These are phyloP conservation scores for Danionella cerebrum DNA, from an alignment of 2,113 vertebrate species.

Conservation along the genomic window DNA sequence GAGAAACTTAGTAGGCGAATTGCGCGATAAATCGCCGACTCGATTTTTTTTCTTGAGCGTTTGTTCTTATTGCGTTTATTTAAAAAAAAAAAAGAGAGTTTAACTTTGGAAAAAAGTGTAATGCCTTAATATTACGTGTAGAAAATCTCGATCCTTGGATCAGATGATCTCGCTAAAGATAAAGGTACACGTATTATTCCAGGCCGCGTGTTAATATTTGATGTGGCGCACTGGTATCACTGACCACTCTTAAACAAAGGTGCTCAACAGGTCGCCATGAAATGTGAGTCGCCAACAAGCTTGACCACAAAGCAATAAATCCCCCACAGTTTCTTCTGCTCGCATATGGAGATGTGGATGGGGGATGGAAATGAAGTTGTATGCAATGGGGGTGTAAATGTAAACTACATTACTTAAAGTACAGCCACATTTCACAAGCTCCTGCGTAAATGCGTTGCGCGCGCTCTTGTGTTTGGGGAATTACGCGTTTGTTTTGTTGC, in stretches of 20 bases:
- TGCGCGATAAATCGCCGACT: neutral
- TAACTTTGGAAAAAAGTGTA: too few species aligned
- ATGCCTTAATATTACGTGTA: too few species aligned
- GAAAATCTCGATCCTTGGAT: too few species aligned
- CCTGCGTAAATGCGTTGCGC: too few species aligned
- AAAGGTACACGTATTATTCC: neutral
- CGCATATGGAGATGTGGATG: conserved; percentile 67
- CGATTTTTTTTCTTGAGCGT: too few species aligned
- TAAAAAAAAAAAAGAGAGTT: too few species aligned
- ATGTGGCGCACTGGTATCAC: neutral
- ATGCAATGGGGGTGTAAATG: conserved; percentile 54
- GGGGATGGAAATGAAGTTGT: conserved; percentile 64
- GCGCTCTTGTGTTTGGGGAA: too few species aligned
- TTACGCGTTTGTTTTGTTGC: too few species aligned
- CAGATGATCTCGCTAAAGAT: neutral
- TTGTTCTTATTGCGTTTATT: too few species aligned
- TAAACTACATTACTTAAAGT: too few species aligned
- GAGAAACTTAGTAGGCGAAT: neutral
- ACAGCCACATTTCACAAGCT: too few species aligned
- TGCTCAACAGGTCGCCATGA: conserved; percentile 50
- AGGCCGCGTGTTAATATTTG: conserved; percentile 3
- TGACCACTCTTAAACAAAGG: conserved; percentile 48
- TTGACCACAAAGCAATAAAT: conserved; percentile 82
- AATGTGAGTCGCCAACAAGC: conserved; percentile 68
- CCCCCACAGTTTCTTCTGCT: conserved; percentile 87